phyloP scores from a whole-genome alignment of 2,888 invertebrate genomes.

The Ceriagrion tenellum region DNA sequence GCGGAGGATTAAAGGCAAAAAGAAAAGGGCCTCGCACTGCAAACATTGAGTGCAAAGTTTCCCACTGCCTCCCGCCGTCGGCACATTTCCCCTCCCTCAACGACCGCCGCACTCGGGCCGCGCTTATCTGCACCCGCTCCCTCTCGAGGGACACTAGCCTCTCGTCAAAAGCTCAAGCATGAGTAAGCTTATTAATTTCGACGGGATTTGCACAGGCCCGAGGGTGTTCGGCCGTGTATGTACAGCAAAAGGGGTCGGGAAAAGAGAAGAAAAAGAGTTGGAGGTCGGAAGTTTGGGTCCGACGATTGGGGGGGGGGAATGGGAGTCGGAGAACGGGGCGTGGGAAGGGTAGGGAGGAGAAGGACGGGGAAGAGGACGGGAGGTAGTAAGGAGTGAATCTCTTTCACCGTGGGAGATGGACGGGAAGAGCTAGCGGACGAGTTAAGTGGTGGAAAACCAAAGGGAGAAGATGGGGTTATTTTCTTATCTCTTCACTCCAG shows the following conservation, averaged over 20 bases:
- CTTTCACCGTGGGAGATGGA: neutral
- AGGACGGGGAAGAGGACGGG: neutral
- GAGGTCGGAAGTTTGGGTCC: neutral
- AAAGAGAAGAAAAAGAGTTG: neutral
- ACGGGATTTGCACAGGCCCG: constrained; percentile 58
- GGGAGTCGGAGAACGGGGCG: neutral
- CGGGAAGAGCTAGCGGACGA: neutral
- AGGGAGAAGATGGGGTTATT: too few species aligned
- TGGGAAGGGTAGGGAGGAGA: neutral
- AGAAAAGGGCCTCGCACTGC: neutral
- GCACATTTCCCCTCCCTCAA: neutral
- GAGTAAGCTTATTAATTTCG: constrained; percentile 55
- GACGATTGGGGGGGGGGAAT: neutral
- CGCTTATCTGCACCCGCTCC: neutral
- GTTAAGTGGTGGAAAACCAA: neutral
- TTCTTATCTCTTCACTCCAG: neutral
- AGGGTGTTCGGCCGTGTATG: constrained; percentile 35
- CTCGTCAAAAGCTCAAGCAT: constrained; percentile 43
- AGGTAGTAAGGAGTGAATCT: neutral
- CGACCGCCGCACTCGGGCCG: too few species aligned
- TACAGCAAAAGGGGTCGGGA: neutral
- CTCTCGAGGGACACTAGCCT: constrained; percentile 8
- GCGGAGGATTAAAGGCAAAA: neutral
- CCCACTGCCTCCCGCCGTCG: neutral
- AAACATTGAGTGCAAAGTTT: neutral